Base-by-base conservation (phyloP, 2,113 vertebrate genomes). In the Rhinogobius similis region DNA sequence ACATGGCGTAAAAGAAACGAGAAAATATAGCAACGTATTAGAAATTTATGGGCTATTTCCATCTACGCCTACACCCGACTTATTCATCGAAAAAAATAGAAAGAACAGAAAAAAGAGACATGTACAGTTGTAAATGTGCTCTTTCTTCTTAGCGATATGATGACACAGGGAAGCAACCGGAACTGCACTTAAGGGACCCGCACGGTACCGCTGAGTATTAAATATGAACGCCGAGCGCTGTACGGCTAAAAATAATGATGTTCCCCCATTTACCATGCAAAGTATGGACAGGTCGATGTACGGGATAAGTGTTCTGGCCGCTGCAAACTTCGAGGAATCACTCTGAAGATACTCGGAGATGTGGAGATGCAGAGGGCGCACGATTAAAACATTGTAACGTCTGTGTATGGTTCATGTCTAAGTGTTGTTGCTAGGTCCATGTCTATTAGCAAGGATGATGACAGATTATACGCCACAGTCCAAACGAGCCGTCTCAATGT, bases 181-280 rank as follows among this genome's bases (percentile, higher is more conserved):
- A 59, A 26, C 7, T 38, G 58, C 58, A 61, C 58, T 61, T 61
- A 61, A 61, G 58, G 58, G 58, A 38, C 29, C 16, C 9, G 10
- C 29, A 61, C 29, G n/a, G 58, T 32, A 36, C 9, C 58, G 18
- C 6, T n/a, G 29, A 20, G 8, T 32, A 61, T 61, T 61, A 61
- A 61, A 61, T 36, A 61, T 61, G 58, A 32, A 61, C 58, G 18
- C 6, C 12, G 5, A 53, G 27, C 18, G 9, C 16, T 36, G 58
- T 61, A 61, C 29, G 7, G 58, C 58, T 61, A 61, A 61, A 61
- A 61, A 61, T 61, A 61, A 36, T 61, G 58, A 61, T 18, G 18
- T 36, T 32, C 16, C 52, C 14, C 18, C 58, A 61, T 61, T 36
- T 61, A 11, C 58, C n/a, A 36, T n/a, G 58, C 8, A 36, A 36